Evolutionary conservation across 2,797 vertebrate genomes (phyloP), one percentile per base, ranked within the genome.

Genomic region (Oophaga sylvatica): DNA sequence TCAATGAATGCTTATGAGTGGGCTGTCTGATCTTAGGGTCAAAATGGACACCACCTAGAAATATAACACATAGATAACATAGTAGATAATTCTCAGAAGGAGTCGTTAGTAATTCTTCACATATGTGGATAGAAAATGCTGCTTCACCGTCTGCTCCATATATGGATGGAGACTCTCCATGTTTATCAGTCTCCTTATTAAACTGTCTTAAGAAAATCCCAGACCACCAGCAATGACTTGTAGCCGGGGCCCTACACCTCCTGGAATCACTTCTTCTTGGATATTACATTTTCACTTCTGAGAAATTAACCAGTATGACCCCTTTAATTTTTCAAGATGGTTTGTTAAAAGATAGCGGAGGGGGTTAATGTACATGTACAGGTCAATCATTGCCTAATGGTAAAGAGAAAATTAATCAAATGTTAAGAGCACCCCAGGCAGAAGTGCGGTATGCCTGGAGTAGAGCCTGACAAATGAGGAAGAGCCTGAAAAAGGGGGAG

Each of bases 161-260:
- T 70, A 70, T 35, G 78, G 78, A 29, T 41, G 17, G 17, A 41
- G 29, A 62, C 8, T 3, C 26, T 8, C 9, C n/a, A 20, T 80
- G 78, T 80, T 80, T 80, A 62, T 20, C 57, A 60, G 17, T 59
- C 78, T 20, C 26, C 78, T 62, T 20, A 62, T 80, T 19, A 80
- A 80, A 62, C 78, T 80, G 57, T 62, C 78, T 41, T 19, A 26
- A 68, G 29, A 17, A 73, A 41, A 45, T 45, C 35, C 10, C 31
- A 45, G 68, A 73, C 70, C 35, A 73, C 70, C 70, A 10, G 35
- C 35, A 31, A 71, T 17, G 17, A 0, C 4, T 41, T 71, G 19
- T 17, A 19, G 29, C 16, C 35, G 9, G 16, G 70, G 35, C 29
- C 15, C 67, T 68, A 4, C 7, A 71, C 5, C 13, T 6, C 29